Evolutionary conservation across 2,797 vertebrate species (phyloP).

Genomic region (Bufotes viridis): DNA sequence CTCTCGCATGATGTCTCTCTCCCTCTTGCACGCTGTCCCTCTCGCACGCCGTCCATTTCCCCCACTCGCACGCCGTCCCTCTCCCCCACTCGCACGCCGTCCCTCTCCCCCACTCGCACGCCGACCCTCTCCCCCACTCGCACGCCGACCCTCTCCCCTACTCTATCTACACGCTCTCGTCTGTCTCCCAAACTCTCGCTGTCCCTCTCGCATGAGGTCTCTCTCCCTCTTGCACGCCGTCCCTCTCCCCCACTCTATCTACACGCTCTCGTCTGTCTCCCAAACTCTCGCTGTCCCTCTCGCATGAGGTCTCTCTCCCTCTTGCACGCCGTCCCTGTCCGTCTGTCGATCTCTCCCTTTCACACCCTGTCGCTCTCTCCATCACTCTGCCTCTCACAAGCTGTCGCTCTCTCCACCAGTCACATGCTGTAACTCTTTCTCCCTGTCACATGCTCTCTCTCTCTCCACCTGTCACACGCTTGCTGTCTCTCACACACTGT

Average conservation of each 20-base stretch:
- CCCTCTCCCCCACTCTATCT: no score
- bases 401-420: no score
- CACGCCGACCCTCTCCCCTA: background rate
- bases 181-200: no score
- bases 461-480: background rate
- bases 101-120: no score
- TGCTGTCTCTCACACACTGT: no score
- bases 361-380: no score
- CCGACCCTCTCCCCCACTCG: background rate
- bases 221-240: no score
- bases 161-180: background rate
- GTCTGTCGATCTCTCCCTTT: no score
- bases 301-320: background rate
- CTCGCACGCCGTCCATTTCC: background rate
- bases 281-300: no score
- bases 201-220: no score
- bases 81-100: no score
- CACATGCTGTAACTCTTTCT: background rate
- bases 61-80: background rate
- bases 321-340: no score
- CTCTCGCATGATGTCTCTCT: rapidly evolving
- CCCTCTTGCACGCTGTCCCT: background rate
- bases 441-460: background rate
- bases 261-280: constrained; percentile 41
- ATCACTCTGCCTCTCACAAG: background rate